Evolutionary conservation across 1,140 invertebrate species (phyloP).

Genomic region (Branchinecta lindahli): DNA sequence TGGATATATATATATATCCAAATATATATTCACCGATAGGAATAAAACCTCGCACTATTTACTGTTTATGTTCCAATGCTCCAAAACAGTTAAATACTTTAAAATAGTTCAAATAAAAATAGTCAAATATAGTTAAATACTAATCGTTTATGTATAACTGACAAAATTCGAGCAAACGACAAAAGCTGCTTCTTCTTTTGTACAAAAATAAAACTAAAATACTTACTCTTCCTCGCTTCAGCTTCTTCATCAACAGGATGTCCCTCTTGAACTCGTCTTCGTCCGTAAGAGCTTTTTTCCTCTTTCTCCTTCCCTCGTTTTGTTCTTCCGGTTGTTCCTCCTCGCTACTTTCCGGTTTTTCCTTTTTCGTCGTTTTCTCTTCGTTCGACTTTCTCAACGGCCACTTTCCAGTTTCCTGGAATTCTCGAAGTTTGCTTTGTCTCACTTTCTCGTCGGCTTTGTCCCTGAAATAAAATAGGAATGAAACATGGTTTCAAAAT

Average conservation of each 20-base stretch:
- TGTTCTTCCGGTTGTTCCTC: slow-evolving; percentile 29
- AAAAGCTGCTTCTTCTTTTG: too few relatives aligned
- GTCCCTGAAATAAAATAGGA: slow-evolving; percentile 33
- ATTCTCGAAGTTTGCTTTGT: slow-evolving; percentile 51
- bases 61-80: too few relatives aligned
- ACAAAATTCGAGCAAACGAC: too few relatives aligned
- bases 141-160: too few relatives aligned
- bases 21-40: too few relatives aligned
- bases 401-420: slow-evolving; percentile 57
- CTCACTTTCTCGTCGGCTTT: slow-evolving; percentile 57
- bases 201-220: neutral
- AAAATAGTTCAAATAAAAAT: too few relatives aligned
- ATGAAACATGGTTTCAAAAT: neutral
- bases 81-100: too few relatives aligned
- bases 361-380: slow-evolving; percentile 40
- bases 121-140: too few relatives aligned
- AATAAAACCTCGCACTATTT: too few relatives aligned
- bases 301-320: slow-evolving; percentile 34
- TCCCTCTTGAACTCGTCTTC: slow-evolving; percentile 66
- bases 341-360: slow-evolving; percentile 36
- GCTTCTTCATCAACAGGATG: slow-evolving; percentile 65
- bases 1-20: too few relatives aligned
- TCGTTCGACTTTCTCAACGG: slow-evolving; percentile 44
- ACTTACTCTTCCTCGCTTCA: slow-evolving; percentile 62
- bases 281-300: slow-evolving; percentile 33